Evolutionary conservation across 1,140 invertebrate genomes (phyloP).

Genomic region (Macrocentrus cingulum): DNA sequence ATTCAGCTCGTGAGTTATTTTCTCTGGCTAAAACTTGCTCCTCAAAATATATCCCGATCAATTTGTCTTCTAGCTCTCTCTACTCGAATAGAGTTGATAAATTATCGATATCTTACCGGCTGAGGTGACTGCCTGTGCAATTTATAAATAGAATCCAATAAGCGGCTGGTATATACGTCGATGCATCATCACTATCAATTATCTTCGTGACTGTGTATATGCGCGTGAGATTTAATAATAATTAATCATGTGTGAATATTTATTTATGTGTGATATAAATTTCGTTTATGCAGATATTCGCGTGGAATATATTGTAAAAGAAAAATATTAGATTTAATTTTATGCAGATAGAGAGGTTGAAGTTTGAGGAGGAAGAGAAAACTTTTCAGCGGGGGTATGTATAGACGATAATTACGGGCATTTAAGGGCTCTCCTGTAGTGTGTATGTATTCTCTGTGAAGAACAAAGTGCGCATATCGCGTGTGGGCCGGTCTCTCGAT

Average conservation of each 20-base stretch:
- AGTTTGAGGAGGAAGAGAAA: constrained; percentile 19
- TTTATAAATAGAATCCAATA: not conserved
- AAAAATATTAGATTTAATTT: constrained; percentile 38
- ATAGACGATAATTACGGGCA: constrained; percentile 47
- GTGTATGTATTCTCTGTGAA: not conserved
- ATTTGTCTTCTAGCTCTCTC: constrained; percentile 9
- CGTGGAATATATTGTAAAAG: constrained; percentile 27
- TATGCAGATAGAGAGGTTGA: constrained; percentile 24
- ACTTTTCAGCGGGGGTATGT: constrained; percentile 42
- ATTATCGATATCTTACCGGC: not conserved
- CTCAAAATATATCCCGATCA: no score
- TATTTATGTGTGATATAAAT: constrained; percentile 8
- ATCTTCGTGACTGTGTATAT: constrained; percentile 7
- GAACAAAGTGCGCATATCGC: constrained; percentile 26
- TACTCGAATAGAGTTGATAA: not conserved
- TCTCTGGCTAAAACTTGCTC: no score
- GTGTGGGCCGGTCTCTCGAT: constrained; percentile 43
- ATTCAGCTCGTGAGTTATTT: constrained; percentile 14
- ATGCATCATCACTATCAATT: constrained; percentile 20
- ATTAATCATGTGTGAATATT: constrained; percentile 16
- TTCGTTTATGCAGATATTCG: not conserved
- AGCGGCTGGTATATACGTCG: no score
- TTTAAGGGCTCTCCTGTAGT: constrained; percentile 37
- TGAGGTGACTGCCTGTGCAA: not conserved
- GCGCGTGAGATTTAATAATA: constrained; percentile 21